Evolutionary conservation across 2,797 vertebrate species (phyloP), one percentile per base, ranked within the genome.

Genomic region (Helostoma temminkii): DNA sequence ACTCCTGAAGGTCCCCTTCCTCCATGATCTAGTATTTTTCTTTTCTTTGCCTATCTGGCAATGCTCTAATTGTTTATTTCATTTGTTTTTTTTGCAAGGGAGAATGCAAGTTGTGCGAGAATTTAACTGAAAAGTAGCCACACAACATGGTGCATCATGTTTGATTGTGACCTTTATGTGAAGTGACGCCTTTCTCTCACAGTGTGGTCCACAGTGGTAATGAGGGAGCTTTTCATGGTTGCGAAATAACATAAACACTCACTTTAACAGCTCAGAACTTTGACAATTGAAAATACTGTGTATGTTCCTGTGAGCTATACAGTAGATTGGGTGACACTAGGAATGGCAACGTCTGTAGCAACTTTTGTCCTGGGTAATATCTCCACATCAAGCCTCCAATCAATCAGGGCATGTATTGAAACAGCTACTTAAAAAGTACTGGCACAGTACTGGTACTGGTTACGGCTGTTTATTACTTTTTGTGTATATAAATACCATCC

Each of bases 1-100:
- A 82, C 71, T 73, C 71, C 70, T 78, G 45, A 65, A 69, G 56
- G 69, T 42, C 70, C 43, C 45, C 55, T n/a, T 54, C 55, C 71
- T 58, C 52, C 24, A 9, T 6, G 32, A 66, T 41, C 25, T 37
- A 21, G n/a, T 36, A 30, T 9, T 30, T 8, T 46, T 48, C 39
- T 37, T 68, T 60, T 36, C 32, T 56, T n/a, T 11, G 25, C 41
- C 37, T 59, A 22, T 36, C 64, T 68, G 55, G 25, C 32, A 21
- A 58, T 25, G 16, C 47, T 46, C 63, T 69, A 14, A 11, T 72
- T 79, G 16, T 12, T 74, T 7, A 28, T 71, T 69, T 67, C 7
- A 56, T 52, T 48, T 50, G 42, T 71, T 67, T 16, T 19, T 24
- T 22, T 18, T 55, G 30, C 21, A 21, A 10, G 22, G 10, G 22